These are phyloP conservation scores for Zoanthus sociatus DNA, from an alignment of 92 coral and sea anemone genomes.

Conservation along the genomic window DNA sequence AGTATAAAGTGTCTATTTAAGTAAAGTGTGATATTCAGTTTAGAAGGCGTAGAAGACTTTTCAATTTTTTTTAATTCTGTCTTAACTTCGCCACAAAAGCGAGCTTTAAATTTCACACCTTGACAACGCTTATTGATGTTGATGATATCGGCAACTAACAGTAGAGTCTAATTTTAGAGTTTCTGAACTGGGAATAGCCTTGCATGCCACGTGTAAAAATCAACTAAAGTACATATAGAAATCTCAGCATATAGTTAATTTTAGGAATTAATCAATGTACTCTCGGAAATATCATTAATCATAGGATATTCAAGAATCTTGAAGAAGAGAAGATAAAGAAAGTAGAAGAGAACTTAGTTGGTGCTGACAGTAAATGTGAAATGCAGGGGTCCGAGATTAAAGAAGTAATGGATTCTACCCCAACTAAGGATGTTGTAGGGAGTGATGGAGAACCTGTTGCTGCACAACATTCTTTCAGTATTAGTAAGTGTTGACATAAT, in stretches of 20 bases:
- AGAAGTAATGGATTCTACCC: neutral
- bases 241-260: neutral
- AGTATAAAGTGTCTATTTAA: too few species aligned
- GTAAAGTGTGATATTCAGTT: too few species aligned
- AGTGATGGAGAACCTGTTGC: neutral
- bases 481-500: neutral
- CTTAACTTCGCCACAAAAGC: too few species aligned
- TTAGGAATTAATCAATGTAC: neutral
- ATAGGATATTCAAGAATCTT: conserved; percentile 60
- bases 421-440: neutral
- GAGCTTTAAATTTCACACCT: too few species aligned
- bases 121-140: too few species aligned
- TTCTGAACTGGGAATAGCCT: too few species aligned
- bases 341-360: neutral
- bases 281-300: neutral
- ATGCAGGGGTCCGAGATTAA: neutral
- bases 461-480: neutral
- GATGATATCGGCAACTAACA: too few species aligned
- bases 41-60: too few species aligned
- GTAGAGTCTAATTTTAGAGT: too few species aligned
- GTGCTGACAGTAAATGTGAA: neutral
- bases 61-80: too few species aligned
- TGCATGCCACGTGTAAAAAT: neutral
- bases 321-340: conserved; percentile 21
- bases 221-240: neutral